Evolutionary conservation across 2,797 vertebrate genomes (phyloP), one percentile per base, ranked within the genome.

Genomic region (Spinus olivaceus): DNA sequence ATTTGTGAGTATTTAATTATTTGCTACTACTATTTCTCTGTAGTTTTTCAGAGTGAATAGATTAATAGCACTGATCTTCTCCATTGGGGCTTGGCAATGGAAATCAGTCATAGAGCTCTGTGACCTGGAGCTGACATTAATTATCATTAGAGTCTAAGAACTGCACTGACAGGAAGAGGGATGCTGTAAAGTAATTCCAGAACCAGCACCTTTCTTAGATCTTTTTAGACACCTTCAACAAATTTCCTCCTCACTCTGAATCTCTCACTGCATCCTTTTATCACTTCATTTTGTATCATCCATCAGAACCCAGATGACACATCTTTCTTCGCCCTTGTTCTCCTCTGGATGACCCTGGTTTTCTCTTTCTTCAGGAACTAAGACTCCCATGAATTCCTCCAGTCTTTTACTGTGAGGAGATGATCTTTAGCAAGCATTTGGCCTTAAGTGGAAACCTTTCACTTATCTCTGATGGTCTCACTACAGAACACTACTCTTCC

Each of bases 181-280:
- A 44, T 60, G 25, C 8, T 91, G 33, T 50, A 87, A 83, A n/a
- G 42, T 37, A 82, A 80, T 87, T 85, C 57, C 42, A 85, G 30
- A 82, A 47, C 28, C 22, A 82, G 25, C 28, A 60, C 14, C 61
- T 74, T 89, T 65, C 71, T 90, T 47, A 67, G 53, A 44, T 82
- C 24, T 64, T 76, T 95, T 86, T 35, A 80, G 44, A 66, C 35
- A 67, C 33, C 19, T 84, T 89, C 74, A 54, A 64, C 24, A 73
- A 46, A 13, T 54, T 88, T 92, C 64, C 8, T 85, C 27, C 61
- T 80, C 13, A 0, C 44, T 63, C 60, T 74, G 61, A 94, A 66
- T 79, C 35, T 90, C 54, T 92, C 82, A 41, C 67, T 81, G 57
- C 22, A 79, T 95, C 22, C 14, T 88, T 88, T 95, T 90, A 94